Percentiles rank a stretch among this genome's conserved stretches.
phyloP scores from a whole-genome alignment of 2,113 vertebrate species.

The Rhizomys pruinosus region DNA sequence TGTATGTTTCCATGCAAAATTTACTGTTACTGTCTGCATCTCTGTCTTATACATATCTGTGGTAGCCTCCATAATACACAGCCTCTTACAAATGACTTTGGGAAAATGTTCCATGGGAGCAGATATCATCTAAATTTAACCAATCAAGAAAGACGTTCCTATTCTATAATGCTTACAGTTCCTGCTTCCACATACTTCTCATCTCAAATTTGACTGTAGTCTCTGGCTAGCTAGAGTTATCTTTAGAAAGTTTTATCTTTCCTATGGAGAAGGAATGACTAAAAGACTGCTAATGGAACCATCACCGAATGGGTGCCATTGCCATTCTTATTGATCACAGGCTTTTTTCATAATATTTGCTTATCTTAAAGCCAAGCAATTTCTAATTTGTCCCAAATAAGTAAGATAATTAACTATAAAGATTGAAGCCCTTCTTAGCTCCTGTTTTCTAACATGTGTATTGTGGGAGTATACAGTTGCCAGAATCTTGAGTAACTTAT shows the following conservation, averaged over 20 bases:
- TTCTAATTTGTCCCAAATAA: background rate
- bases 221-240: background rate
- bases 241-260: background rate
- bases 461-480: background rate
- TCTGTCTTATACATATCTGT: constrained; percentile 61
- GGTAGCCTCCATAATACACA: constrained; percentile 54
- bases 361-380: background rate
- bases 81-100: constrained; percentile 79
- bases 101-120: constrained; percentile 76
- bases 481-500: background rate
- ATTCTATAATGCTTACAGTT: constrained; percentile 8
- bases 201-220: background rate
- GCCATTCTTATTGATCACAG: constrained; percentile 7
- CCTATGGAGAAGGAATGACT: background rate
- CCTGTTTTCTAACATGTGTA: background rate
- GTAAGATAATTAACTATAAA: background rate
- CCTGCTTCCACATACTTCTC: background rate
- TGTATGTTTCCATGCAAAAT: constrained; percentile 60
- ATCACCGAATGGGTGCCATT: background rate
- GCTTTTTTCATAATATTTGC: background rate
- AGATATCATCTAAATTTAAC: constrained; percentile 67
- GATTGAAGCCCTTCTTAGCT: background rate
- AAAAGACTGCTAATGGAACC: background rate
- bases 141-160: background rate
- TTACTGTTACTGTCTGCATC: constrained; percentile 22